Base-by-base conservation (phyloP, 2,888 invertebrate species). In the Meiosimyza decipiens region DNA sequence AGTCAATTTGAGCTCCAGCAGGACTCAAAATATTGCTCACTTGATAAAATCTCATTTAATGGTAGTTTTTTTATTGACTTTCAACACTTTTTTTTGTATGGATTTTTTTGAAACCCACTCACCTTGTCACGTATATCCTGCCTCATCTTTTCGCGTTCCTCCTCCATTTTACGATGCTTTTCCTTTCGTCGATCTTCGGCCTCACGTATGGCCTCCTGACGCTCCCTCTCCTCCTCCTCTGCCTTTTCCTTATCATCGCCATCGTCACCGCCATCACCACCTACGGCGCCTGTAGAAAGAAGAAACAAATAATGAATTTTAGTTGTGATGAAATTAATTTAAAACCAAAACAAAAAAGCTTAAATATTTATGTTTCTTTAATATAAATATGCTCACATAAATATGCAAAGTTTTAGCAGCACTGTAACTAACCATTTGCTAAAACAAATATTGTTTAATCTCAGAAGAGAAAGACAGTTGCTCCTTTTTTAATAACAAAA, bases 61-160 rank as follows among this genome's bases (percentile, higher is more conserved):
- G 22, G n/a, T 13, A 59, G n/a, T 16, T n/a, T 57, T 64, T 49
- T 50, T 22, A 2, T 11, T 64, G 11, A 59, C 6, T 12, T 16
- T 11, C 16, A 18, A 18, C 59, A 13, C 59, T 15, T 51, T 51
- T 55, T 15, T 51, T 51, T 55, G 11, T 16, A 55, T 16, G 18
- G 11, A n/a, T 9, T 55, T 54, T 16, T 16, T 18, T 59, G 11
- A 2, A 6, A 49, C 13, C 28, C 16, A 80, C 90, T 87, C 87
- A 99, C 98, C 95, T 99, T 99, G 90, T 98, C 98, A 89, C 99
- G 92, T 88, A 99, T 99, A 89, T 97, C 97, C 90, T 98, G 98
- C 86, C 99, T 92, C 97, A 99, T 98, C 89, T 96, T 96, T 90
- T 99, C 99, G 80, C 99, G 90, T 88, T 99, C 99, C 86, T 96